A percentile compares a stretch with the other conserved stretches of the same genome.
These are phyloP conservation scores for Sphecodes monilicornis DNA, from an alignment of 2,888 invertebrate genomes.

Conservation along the genomic window DNA sequence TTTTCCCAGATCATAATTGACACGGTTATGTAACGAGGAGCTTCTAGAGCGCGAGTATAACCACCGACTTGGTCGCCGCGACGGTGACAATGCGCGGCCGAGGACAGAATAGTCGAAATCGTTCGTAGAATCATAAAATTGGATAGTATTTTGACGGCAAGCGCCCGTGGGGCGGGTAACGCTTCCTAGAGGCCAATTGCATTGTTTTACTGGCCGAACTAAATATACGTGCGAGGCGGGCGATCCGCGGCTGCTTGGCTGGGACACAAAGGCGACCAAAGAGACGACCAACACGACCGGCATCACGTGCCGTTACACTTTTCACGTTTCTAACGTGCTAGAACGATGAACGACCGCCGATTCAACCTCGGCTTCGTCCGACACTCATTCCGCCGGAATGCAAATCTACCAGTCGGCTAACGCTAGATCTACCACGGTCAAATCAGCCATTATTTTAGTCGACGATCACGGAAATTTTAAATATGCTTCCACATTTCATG, in stretches of 20 bases:
- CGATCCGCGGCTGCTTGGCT: conserved; percentile 79
- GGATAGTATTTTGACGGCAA: conserved; percentile 58
- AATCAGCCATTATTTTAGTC: background rate
- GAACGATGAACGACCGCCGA: conserved; percentile 52
- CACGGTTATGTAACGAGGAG: conserved; percentile 1
- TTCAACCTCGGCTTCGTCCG: conserved; percentile 31
- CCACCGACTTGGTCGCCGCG: background rate
- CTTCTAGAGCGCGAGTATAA: background rate
- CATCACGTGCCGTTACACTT: conserved; percentile 79
- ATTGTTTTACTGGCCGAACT: conserved; percentile 80
- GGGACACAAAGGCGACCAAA: conserved; percentile 70
- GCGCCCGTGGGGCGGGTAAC: conserved; percentile 44
- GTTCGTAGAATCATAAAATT: conserved; percentile 51
- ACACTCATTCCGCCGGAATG: conserved; percentile 15
- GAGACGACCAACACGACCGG: conserved; percentile 56
- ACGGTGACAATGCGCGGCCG: background rate
- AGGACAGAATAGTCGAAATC: conserved; percentile 33
- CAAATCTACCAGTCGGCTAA: background rate
- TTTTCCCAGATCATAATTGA: background rate
- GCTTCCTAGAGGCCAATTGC: conserved; percentile 81
- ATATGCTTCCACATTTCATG: no score
- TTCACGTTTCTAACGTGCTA: conserved; percentile 72
- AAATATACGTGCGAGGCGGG: conserved; percentile 79
- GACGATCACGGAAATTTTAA: no score
- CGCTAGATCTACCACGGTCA: background rate